Evolutionary conservation across 2,113 vertebrate genomes (phyloP), one percentile per base, ranked within the genome.

Genomic region (Caloenas nicobarica): DNA sequence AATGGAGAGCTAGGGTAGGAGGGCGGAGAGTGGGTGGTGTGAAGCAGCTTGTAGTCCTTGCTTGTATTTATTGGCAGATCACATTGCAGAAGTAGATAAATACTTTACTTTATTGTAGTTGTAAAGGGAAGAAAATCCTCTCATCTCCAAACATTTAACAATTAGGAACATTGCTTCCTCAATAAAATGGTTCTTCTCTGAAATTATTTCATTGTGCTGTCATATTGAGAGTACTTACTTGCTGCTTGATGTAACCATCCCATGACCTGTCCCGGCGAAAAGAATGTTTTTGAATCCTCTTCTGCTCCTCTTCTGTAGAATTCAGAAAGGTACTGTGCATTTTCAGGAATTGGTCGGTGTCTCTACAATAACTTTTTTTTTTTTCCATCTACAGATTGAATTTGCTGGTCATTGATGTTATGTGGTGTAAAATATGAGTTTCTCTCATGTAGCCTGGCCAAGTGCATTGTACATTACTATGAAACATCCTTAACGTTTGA

Each of bases 221-320:
- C 18, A 51, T 36, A 69, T 36, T 81, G 25, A 34, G 19, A 42
- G 25, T 50, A 10, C 6, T 53, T 89, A 24, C 44, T 71, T 91
- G 25, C 15, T 74, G 36, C 8, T 16, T 38, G 42, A n/a, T 68
- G 15, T 42, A 81, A 51, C 60, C 26, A 36, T 46, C 24, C 24
- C 5, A 29, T 1, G 3, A 5, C 13, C 5, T 64, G 44, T 44
- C 16, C n/a, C 58, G 15, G 7, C 7, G 1, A 28, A 61, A 73
- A 68, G 36, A 17, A 16, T 42, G 19, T 0, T 38, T 80, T 69
- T 88, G 33, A 62, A 34, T 79, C 18, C 13, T 64, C 5, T 77
- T 88, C 33, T n/a, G 1, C 31, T 44, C 42, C 16, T 44, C 7
- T 72, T 50, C 16, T 28, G 5, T 50, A 31, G 42, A 70, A 64